Evolutionary conservation across 2,113 vertebrate species (phyloP).

Genomic region (Laticauda colubrina): DNA sequence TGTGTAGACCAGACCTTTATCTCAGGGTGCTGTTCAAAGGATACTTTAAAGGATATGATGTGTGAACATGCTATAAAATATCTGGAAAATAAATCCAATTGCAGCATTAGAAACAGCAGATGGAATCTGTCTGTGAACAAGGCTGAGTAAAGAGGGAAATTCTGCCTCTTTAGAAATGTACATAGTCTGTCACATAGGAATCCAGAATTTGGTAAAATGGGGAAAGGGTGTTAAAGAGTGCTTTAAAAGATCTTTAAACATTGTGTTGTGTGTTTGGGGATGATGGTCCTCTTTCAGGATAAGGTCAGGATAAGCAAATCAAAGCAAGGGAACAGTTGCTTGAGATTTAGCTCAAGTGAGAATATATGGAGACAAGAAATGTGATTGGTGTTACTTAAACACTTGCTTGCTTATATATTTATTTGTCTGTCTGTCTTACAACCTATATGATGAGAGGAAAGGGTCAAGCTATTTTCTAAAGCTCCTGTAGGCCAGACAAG

Average conservation of each 20-base stretch:
- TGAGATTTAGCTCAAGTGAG: background rate
- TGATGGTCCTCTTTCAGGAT: background rate
- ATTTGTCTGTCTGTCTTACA: background rate
- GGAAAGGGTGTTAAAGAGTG: background rate
- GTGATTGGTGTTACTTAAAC: background rate
- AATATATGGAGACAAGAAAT: too few relatives aligned
- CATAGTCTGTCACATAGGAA: background rate
- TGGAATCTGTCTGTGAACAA: constrained; percentile 5
- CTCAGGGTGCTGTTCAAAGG: constrained; percentile 5
- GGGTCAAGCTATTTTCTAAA: too few relatives aligned
- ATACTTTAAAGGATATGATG: background rate
- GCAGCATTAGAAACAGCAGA: background rate
- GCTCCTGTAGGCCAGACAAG: too few relatives aligned
- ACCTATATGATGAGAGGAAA: background rate
- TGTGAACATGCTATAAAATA: background rate
- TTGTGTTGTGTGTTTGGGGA: background rate
- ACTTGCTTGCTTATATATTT: background rate
- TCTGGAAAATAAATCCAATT: constrained; percentile 8
- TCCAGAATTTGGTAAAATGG: background rate
- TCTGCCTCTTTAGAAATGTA: background rate
- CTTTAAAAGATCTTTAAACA: background rate
- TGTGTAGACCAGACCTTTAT: background rate
- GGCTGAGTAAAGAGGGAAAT: background rate
- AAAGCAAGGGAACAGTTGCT: background rate
- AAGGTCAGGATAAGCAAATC: background rate